Base-by-base conservation (phyloP, 35 echinoderm and acorn worm genomes). In the Heliocidaris tuberculata region DNA sequence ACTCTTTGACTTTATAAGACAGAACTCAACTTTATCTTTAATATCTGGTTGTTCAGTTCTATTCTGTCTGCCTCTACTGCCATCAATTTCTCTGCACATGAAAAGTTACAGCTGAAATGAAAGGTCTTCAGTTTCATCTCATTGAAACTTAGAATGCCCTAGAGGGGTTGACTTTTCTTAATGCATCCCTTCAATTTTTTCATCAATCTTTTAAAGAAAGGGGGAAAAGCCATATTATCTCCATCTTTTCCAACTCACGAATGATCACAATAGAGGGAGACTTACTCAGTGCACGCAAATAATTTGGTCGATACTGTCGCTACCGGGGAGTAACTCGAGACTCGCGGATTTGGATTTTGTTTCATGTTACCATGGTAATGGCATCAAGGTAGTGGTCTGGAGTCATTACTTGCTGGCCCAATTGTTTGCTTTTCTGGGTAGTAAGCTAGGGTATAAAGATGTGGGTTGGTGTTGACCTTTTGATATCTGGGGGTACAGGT, bases 391-490 rank as follows among this genome's bases (percentile, higher is more conserved):
- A 78, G 65, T n/a, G 27, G 7, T 78, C 19, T 78, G 65, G 7
- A 78, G 65, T 78, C 65, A 78, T 78, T 78, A 78, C 65, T 78
- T 78, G 65, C 17, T 0, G 21, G 65, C 27, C 27, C 21, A 78
- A 78, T 78, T 78, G 65, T 78, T 78, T 78, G 65, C 65, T 78
- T 78, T 78, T n/a, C 65, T 7, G 65, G 65, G 65, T n/a, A 78
- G 65, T 78, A 78, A 78, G 65, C 65, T 78, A n/a, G 65, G 65
- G 21, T 78, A 78, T 78, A 78, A 78, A 78, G 65, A 78, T 78
- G 65, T 78, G 65, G 65, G 65, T 78, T 78, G 65, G 65, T 78
- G 65, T 78, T 78, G 65, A 78, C 65, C 65, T 78, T 78, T 78
- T 21, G 21, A 78, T 78, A 78, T 27, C 19, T 56, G 27, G 65